Evolutionary conservation across 2,888 invertebrate species (phyloP).

Genomic region (Pseudanteris insignis): DNA sequence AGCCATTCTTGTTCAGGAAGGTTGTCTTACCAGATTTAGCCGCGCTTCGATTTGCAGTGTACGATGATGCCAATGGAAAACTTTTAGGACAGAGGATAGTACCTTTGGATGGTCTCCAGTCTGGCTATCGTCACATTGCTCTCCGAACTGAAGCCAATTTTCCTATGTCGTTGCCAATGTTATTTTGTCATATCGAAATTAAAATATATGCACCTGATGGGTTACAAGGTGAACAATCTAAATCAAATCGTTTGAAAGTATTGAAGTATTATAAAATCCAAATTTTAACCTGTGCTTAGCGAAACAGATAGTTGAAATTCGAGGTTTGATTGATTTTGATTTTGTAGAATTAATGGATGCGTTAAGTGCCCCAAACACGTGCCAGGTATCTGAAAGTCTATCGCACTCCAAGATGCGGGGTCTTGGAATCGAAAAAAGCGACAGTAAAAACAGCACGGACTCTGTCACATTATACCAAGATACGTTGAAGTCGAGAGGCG

Average conservation of each 20-base stretch:
- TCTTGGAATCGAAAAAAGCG: slow-evolving; percentile 89
- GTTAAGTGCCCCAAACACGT: slow-evolving; percentile 84
- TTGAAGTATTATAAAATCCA: no score
- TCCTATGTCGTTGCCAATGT: slow-evolving; percentile 97
- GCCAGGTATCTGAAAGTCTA: slow-evolving; percentile 54
- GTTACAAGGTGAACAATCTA: slow-evolving; percentile 77
- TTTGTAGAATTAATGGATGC: slow-evolving; percentile 94
- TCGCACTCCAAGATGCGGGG: slow-evolving; percentile 88
- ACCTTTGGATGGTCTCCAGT: slow-evolving; percentile 96
- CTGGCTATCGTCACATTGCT: slow-evolving; percentile 97
- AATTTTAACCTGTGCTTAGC: no score
- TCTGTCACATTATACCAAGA: slow-evolving; percentile 53
- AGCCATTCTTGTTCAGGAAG: slow-evolving; percentile 97
- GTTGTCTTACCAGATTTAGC: slow-evolving; percentile 98
- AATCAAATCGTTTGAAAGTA: not conserved
- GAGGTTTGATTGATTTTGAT: slow-evolving; percentile 1
- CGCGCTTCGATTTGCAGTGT: slow-evolving; percentile 96
- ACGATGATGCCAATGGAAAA: slow-evolving; percentile 93
- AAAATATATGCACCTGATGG: slow-evolving; percentile 99
- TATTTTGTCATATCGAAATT: slow-evolving; percentile 98
- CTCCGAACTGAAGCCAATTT: slow-evolving; percentile 98
- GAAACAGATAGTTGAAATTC: no score
- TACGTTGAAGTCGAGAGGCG: slow-evolving; percentile 51
- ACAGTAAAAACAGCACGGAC: slow-evolving; percentile 66
- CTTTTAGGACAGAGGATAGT: slow-evolving; percentile 96